Conservation (phyloP, 1,140 invertebrate genomes). For the Drosophila grimshawi region DNA sequence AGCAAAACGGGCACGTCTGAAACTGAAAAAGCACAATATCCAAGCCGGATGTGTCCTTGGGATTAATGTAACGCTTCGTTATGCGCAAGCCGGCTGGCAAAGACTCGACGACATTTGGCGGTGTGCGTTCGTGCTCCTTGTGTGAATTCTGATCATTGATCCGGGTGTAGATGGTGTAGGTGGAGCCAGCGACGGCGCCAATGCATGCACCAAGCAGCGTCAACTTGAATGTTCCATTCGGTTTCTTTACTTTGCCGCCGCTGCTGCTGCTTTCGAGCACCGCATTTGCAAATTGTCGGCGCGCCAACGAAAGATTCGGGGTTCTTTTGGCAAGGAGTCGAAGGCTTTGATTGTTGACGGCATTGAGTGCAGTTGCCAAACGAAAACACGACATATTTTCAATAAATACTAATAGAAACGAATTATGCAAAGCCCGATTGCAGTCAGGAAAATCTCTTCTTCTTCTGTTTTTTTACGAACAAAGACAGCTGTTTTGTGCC, state of each 20-base stretch:
- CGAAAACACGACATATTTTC: constrained; percentile 63
- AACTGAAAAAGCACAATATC: constrained; percentile 97
- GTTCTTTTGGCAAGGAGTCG: constrained; percentile 29
- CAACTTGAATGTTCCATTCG: constrained; percentile 84
- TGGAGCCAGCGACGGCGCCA: constrained; percentile 84
- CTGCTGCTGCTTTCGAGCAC: constrained; percentile 6
- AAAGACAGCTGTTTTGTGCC: constrained; percentile 23
- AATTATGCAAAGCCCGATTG: constrained; percentile 67
- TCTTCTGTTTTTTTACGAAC: constrained; percentile 27
- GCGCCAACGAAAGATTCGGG: constrained; percentile 22
- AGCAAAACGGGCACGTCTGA: constrained; percentile 99
- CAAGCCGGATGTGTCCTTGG: constrained; percentile 90
- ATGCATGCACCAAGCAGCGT: constrained; percentile 85
- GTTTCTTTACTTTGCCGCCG: constrained; percentile 25
- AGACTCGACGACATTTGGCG: constrained; percentile 85
- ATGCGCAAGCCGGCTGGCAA: constrained; percentile 84
- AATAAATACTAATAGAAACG: constrained; percentile 31
- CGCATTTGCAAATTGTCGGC: constrained; percentile 50
- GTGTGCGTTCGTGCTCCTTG: constrained; percentile 75
- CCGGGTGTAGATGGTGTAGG: constrained; percentile 71
- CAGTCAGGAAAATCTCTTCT: constrained; percentile 42
- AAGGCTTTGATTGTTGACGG: constrained; percentile 7
- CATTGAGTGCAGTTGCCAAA: constrained; percentile 34
- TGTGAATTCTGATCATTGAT: constrained; percentile 66
- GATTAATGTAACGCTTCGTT: constrained; percentile 87